These are phyloP conservation scores for human DNA, from an alignment of 2,113 vertebrate species.

Conservation along the genomic window GRCh38 chr7:117018001-117018500, in stretches of 20 bases:
- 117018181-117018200: background rate
- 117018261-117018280: conserved; percentile 29
- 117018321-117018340: background rate
- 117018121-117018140: background rate
- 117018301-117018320: background rate
- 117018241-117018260: background rate
- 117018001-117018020: background rate
- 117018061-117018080: background rate
- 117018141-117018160: background rate
- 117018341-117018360: background rate
- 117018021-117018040: background rate
- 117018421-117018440: conserved; percentile 37
- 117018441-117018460: background rate
- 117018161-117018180: background rate
- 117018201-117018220: background rate
- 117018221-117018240: background rate
- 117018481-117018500: background rate
- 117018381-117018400: background rate
- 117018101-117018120: background rate
- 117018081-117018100: background rate
- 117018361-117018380: background rate
- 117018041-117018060: background rate
- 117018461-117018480: background rate
- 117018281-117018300: background rate
- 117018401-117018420: conserved; percentile 13